phyloP scores from a whole-genome alignment of 1,140 invertebrate genomes.

The Macrobrachium rosenbergii region DNA sequence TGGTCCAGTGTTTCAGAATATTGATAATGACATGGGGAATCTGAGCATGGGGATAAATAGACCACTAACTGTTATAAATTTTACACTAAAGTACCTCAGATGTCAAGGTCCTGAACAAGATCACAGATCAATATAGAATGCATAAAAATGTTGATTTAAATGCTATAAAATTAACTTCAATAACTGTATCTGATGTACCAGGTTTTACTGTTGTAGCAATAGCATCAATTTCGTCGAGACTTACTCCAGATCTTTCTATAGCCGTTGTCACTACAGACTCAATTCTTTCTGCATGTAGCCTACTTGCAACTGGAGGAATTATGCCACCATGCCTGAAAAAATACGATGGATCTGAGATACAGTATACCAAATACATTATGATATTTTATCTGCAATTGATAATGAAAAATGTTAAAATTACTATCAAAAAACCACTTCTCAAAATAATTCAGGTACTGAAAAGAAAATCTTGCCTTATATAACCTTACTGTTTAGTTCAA shows the following conservation, averaged over 20 bases:
- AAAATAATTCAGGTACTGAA: no score
- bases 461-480: no score
- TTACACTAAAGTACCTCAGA: no score
- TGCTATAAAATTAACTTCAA: not conserved
- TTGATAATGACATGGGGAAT: no score
- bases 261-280: constrained; percentile 80
- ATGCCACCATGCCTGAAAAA: constrained; percentile 87
- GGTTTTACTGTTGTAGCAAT: constrained; percentile 92
- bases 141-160: not conserved
- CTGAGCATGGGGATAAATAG: no score
- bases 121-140: not conserved
- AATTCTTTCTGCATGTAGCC: constrained; percentile 87
- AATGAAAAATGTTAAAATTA: not conserved
- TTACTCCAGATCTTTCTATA: constrained; percentile 77
- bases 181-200: constrained; percentile 71
- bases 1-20: no score
- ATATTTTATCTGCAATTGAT: no score
- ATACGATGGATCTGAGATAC: constrained; percentile 30
- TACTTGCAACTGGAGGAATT: constrained; percentile 86
- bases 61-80: no score
- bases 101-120: not conserved
- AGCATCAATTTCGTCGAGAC: constrained; percentile 85
- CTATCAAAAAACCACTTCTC: no score
- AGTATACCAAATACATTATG: not conserved
- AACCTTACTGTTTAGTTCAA: no score